Evolutionary conservation across 1,140 invertebrate genomes (phyloP).

Genomic region (Sycophaga agraensis): DNA sequence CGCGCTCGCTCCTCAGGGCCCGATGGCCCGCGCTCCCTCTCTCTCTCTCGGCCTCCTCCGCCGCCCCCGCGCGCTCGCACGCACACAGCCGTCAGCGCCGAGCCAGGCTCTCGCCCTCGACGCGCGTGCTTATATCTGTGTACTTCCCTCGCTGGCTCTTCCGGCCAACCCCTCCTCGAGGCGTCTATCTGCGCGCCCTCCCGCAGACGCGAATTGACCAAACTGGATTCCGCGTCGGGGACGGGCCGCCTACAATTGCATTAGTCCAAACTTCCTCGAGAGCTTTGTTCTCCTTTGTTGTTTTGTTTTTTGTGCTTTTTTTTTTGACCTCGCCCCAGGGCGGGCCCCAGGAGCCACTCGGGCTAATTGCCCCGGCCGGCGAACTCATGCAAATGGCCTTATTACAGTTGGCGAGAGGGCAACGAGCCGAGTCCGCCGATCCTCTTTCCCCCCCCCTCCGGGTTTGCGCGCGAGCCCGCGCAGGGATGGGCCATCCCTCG

Average conservation of each 20-base stretch:
- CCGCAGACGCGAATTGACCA: not conserved
- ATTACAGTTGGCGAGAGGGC: not conserved
- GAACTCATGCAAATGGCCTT: conserved; percentile 1
- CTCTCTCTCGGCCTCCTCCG: no score
- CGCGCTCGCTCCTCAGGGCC: not conserved
- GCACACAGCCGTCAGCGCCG: no score
- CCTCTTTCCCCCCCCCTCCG: no score
- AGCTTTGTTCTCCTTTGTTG: not conserved
- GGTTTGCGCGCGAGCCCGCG: no score
- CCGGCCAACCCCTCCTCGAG: no score
- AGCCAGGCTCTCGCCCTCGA: no score
- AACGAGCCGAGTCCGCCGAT: not conserved
- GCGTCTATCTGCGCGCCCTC: no score
- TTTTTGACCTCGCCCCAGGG: no score
- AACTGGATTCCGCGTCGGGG: not conserved
- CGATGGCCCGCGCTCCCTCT: conserved; percentile 2
- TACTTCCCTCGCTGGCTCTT: not conserved
- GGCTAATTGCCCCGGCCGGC: not conserved
- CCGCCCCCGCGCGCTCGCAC: no score
- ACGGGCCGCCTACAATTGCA: not conserved
- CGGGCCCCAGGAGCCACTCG: not conserved
- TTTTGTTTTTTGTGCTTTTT: conserved; percentile 11
- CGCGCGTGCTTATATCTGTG: not conserved
- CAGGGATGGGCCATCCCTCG: no score
- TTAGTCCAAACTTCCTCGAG: not conserved